Evolutionary conservation across 2,797 vertebrate genomes (phyloP), one percentile per base, ranked within the genome.

Genomic region (Microcaecilia unicolor): DNA sequence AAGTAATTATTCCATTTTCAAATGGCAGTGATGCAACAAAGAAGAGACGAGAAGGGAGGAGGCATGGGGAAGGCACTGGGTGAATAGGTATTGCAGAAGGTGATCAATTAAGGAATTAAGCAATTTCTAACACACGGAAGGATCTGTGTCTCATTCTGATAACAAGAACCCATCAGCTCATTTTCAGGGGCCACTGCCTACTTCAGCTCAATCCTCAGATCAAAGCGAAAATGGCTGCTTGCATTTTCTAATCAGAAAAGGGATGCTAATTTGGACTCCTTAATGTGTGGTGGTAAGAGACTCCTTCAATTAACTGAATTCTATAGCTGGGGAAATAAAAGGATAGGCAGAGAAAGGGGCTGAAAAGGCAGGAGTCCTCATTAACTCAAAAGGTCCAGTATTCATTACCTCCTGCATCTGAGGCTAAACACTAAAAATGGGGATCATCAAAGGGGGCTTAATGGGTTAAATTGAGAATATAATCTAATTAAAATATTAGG

Each of bases 21-120:
- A 77, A 58, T 74, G 58, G 64, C 61, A 58, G 64, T 70, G 71
- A 51, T 71, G 55, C 78, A 76, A 67, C 67, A 58, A 44, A 55
- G 64, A 49, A 58, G 44, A 64, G 55, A 46, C 51, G 13, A 20
- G 22, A 14, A 15, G 44, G 31, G 26, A n/a, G n/a, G n/a, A n/a
- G n/a, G n/a, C n/a, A n/a, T n/a, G n/a, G n/a, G n/a, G n/a, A n/a
- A n/a, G n/a, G 56, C 31, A 50, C 39, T 22, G 31, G 58, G 64
- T 67, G 72, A 81, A 67, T 43, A 76, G 80, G 55, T 41, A 68
- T 82, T 64, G 75, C 70, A 76, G 86, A 90, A 93, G 90, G 90
- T 85, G 88, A 91, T 86, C 94, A 96, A 89, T 98, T 97, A 99
- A 96, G 91, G 93, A 89, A 94, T 99, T 97, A 99, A 95, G 89